Evolutionary conservation across 2,113 vertebrate genomes (phyloP).

Genomic region (Gnathonemus longibarbis): DNA sequence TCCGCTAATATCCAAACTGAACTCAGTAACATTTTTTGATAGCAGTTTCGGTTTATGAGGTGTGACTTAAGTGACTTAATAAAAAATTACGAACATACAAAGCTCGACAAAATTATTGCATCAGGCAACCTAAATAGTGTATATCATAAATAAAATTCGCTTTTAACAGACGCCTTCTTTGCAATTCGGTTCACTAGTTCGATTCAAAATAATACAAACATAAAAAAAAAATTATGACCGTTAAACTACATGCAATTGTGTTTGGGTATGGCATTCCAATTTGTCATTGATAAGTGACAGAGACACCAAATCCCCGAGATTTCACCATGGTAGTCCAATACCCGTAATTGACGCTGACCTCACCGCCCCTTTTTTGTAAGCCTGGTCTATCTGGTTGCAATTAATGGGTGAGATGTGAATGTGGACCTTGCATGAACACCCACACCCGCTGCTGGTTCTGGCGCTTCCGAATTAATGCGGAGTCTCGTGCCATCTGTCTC

Average conservation of each 20-base stretch:
- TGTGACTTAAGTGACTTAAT: neutral
- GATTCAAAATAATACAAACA: neutral
- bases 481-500: conserved; percentile 22
- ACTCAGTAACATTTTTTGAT: neutral
- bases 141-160: neutral
- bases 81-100: neutral
- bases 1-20: neutral
- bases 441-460: conserved; percentile 13
- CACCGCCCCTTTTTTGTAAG: neutral
- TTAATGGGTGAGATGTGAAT: conserved; percentile 9
- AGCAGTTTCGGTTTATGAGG: neutral
- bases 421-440: neutral
- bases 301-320: neutral
- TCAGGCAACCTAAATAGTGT: neutral
- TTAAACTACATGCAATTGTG: neutral
- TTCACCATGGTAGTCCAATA: neutral
- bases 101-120: neutral
- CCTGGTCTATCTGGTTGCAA: conserved; percentile 1
- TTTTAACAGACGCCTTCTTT: neutral
- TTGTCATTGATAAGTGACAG: neutral
- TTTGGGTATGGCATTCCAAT: neutral
- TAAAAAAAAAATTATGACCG: neutral
- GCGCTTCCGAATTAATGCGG: conserved; percentile 15
- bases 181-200: neutral
- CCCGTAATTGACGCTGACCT: neutral